Percentiles rank a stretch among this genome's conserved stretches.
phyloP scores from a whole-genome alignment of 2,113 vertebrate genomes.

The Muntiacus muntjak region DNA sequence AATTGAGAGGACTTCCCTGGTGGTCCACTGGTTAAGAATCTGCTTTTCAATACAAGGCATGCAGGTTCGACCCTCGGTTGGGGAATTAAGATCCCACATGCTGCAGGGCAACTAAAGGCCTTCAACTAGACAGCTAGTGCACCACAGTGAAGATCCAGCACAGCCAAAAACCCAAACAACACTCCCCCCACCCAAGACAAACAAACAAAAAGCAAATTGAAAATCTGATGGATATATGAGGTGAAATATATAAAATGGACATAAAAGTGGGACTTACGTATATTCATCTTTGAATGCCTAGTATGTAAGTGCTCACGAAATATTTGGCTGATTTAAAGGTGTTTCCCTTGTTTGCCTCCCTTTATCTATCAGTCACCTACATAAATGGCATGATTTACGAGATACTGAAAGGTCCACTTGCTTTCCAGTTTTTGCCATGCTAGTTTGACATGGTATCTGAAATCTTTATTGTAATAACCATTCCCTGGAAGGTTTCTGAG shows the following conservation, averaged over 20 bases:
- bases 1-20: not conserved
- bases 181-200: not conserved
- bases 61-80: not conserved
- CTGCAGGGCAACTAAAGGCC: not conserved
- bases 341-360: not conserved
- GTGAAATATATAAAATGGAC: not conserved
- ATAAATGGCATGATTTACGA: not conserved
- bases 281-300: not conserved
- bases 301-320: not conserved
- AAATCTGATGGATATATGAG: not conserved
- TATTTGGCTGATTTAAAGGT: not conserved
- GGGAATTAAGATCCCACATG: not conserved
- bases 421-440: not conserved
- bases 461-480: not conserved
- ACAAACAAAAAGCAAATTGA: not conserved
- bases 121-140: not conserved
- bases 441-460: not conserved
- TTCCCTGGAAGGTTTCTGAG: not conserved
- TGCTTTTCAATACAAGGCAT: not conserved
- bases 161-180: not conserved
- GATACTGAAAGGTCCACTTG: not conserved
- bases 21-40: not conserved
- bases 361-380: not conserved
- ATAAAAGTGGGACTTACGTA: not conserved
- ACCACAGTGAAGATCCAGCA: fast-evolving